Base-by-base conservation (phyloP, 2,888 invertebrate genomes). In the Tanaodytes sp. region DNA sequence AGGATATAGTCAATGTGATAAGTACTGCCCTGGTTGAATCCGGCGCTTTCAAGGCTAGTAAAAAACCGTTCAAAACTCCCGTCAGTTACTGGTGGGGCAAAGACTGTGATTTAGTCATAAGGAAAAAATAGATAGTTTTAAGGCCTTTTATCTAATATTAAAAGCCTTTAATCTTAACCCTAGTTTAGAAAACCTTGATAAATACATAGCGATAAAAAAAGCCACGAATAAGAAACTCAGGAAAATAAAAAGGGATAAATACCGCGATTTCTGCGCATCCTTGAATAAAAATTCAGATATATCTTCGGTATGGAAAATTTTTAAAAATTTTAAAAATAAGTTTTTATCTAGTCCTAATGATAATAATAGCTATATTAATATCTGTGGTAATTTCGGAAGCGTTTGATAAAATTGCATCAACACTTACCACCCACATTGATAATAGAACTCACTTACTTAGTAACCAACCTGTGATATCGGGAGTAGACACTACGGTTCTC, bases 21-120 rank as follows among this genome's bases (percentile, higher is more conserved):
- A 6, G 19, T 2, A 33, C 31, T 1, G 16, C 20, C 1, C 30
- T 39, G 4, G 2, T 9, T 3, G 14, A 33, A 11, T 2, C 54
- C 4, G 43, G 54, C 15, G 52, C 42, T 14, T 11, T 16, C 1
- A 11, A 8, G 16, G 12, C 8, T 0, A 9, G 18, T 19, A 31
- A 30, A 12, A 54, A 31, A 42, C 14, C 3, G 8, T 5, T 19
- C 5, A 30, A 43, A 43, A 42, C 14, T 18, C 8, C 9, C 3
- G 12, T 43, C 2, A 55, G 45, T 20, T 57, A 39, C 12, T 57
- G 57, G 57, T 57, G 46, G 57, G 30, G 46, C 18, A 9, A 46
- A 11, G 40, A 48, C 1, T 58, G 58, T 16, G 12, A 27, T 1
- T 11, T 20, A 14, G 18, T 58, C 15, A n/a, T 58, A 2, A 31